Percentiles rank a stretch among this genome's conserved stretches.
These are phyloP conservation scores for Liasis olivaceus DNA, from an alignment of 2,797 vertebrate genomes.

Conservation along the genomic window DNA sequence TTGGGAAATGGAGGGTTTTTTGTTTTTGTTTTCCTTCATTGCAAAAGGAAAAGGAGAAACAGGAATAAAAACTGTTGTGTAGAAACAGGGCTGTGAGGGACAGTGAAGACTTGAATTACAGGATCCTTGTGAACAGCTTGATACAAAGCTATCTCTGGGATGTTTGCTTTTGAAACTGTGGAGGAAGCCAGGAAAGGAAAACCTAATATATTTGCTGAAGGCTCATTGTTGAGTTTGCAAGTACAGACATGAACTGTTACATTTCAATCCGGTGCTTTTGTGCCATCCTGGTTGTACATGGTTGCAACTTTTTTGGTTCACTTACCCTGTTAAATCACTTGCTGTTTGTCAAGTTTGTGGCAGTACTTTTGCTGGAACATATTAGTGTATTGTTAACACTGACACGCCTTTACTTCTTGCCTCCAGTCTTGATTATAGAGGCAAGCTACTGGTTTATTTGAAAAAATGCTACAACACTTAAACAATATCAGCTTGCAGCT, in stretches of 20 bases:
- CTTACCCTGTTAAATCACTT: slow-evolving; percentile 9
- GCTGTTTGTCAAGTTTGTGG: background rate
- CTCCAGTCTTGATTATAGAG: background rate
- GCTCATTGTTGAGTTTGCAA: background rate
- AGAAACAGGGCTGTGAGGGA: background rate
- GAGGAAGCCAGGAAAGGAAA: background rate
- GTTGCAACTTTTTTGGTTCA: background rate
- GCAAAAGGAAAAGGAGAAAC: background rate
- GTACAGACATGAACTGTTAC: background rate
- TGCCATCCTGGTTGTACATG: background rate
- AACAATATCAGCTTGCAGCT: background rate
- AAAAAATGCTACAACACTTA: background rate
- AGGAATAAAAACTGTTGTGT: background rate
- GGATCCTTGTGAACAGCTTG: background rate
- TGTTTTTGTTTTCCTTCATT: background rate
- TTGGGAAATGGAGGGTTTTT: background rate
- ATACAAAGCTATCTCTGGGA: background rate
- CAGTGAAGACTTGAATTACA: background rate
- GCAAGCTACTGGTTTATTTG: background rate
- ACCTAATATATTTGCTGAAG: background rate
- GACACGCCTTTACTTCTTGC: background rate
- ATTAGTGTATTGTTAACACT: background rate
- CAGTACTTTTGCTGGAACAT: background rate
- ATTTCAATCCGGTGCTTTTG: background rate
- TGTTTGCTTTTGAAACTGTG: background rate